These are phyloP conservation scores for Steinernema carpocapsae DNA, from an alignment of 2,888 invertebrate species.

Conservation along the genomic window DNA sequence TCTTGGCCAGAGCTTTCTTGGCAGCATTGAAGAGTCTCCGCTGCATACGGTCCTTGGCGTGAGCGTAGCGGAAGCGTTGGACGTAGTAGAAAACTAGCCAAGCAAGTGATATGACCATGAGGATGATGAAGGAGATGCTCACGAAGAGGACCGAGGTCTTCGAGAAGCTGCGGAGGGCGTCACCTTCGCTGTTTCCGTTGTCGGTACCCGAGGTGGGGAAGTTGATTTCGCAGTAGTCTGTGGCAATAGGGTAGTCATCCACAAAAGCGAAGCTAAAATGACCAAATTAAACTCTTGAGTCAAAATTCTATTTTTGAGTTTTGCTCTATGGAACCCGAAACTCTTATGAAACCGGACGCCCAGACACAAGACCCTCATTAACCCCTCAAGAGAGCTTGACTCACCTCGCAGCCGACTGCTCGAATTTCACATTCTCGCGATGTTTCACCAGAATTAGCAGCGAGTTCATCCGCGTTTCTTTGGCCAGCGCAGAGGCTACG, in stretches of 20 bases:
- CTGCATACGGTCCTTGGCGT: conserved; percentile 87
- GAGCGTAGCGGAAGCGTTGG: conserved; percentile 89
- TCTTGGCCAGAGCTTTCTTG: conserved; percentile 89
- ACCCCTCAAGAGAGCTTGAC: not conserved
- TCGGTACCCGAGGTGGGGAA: not conserved
- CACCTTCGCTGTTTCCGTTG: conserved; percentile 28
- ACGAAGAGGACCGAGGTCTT: conserved; percentile 81
- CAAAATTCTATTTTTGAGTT: not conserved
- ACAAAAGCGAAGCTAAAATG: conserved; percentile 12
- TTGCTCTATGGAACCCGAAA: not conserved
- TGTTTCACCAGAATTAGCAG: conserved; percentile 41
- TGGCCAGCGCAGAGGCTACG: conserved; percentile 39
- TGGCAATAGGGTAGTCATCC: not conserved
- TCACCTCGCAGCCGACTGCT: not conserved
- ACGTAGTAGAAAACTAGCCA: conserved; percentile 96
- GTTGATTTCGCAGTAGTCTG: conserved; percentile 3
- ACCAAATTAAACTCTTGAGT: not conserved
- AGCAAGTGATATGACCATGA: conserved; percentile 90
- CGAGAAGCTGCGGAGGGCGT: conserved; percentile 62
- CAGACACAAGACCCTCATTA: not conserved
- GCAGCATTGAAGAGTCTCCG: conserved; percentile 83
- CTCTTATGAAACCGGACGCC: not conserved
- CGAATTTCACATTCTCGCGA: not conserved
- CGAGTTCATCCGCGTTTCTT: conserved; percentile 40
- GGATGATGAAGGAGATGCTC: conserved; percentile 89